A percentile compares a stretch with the other conserved stretches of the same genome.
Conservation (phyloP, 2,113 vertebrate genomes). For the Aspiorhynchus laticeps region DNA sequence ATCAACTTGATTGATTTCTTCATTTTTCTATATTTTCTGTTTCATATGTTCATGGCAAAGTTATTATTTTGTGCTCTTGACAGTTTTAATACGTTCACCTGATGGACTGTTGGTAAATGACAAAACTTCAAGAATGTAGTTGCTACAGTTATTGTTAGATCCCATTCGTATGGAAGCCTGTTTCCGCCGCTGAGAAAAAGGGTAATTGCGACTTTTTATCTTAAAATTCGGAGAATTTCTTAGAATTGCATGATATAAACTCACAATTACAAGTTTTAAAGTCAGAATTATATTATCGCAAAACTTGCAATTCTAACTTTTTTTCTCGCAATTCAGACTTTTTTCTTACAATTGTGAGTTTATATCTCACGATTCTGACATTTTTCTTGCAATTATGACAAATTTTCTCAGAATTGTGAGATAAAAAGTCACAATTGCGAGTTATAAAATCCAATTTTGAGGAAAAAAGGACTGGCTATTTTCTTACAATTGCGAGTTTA, state of each 20-base stretch:
- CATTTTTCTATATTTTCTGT: constrained; percentile 1
- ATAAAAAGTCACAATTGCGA: neutral
- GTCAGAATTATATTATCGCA: neutral
- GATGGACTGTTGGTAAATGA: neutral
- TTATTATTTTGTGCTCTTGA: neutral
- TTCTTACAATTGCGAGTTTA: too few relatives aligned
- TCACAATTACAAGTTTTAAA: neutral
- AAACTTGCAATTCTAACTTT: neutral
- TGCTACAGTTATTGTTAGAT: neutral
- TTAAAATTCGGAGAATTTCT: neutral
- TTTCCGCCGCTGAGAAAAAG: neutral
- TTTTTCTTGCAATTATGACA: neutral
- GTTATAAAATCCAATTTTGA: too few relatives aligned
- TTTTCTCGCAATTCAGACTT: too few relatives aligned
- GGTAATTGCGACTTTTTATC: neutral
- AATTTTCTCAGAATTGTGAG: neutral
- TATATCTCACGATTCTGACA: neutral
- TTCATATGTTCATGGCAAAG: neutral
- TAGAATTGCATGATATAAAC: neutral
- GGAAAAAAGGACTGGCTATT: too few relatives aligned
- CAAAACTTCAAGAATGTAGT: neutral
- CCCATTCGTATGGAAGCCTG: neutral
- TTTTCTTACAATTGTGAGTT: neutral
- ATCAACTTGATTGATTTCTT: constrained; percentile 34
- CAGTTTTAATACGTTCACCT: neutral